Evolutionary conservation across 2,888 invertebrate species (phyloP), one percentile per base, ranked within the genome.

Genomic region (Sesamia inferens): DNA sequence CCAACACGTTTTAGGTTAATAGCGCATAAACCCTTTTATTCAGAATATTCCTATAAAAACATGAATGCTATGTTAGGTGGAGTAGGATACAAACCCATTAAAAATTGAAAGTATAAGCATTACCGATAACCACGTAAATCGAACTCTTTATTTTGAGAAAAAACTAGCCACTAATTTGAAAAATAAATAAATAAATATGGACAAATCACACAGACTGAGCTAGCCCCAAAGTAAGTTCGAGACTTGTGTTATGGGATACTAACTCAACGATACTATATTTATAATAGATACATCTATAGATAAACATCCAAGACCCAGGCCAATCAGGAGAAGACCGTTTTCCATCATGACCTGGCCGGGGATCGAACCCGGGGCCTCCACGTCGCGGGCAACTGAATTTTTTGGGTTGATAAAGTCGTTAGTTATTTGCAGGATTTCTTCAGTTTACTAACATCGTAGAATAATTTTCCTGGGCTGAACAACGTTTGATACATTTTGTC

Each of bases 21-120:
- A 51, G 5, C 14, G n/a, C 68, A 64, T 61, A 64, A 78, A 59
- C 31, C 76, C 44, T 81, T 81, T 75, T 81, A 51, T n/a, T 54
- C 14, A 57, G 59, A 68, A 57, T 67, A 62, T 57, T 66, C 16
- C 14, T 31, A 64, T 75, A 44, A 75, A 68, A 68, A 64, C 42
- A 76, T 57, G 68, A 78, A 31, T 58, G 47, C 39, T 63, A 10
- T 22, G 22, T 42, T 54, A 31, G 42, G 64, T 61, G 55, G 48
- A 39, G 31, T 42, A 31, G 31, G 61, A 62, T 65, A 44, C 22
- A 51, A 61, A 64, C 31, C 22, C 22, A 58, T 58, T 74, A 44
- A 54, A 65, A 68, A 75, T 51, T 44, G 57, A 76, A 61, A 59
- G 64, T 68, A 61, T 14, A 47, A 42, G 19, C 14, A 24, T 66